A percentile compares a stretch with the other conserved stretches of the same genome.
These are phyloP conservation scores for Mesocricetus auratus DNA, from an alignment of 2,113 vertebrate genomes.

Conservation along the genomic window DNA sequence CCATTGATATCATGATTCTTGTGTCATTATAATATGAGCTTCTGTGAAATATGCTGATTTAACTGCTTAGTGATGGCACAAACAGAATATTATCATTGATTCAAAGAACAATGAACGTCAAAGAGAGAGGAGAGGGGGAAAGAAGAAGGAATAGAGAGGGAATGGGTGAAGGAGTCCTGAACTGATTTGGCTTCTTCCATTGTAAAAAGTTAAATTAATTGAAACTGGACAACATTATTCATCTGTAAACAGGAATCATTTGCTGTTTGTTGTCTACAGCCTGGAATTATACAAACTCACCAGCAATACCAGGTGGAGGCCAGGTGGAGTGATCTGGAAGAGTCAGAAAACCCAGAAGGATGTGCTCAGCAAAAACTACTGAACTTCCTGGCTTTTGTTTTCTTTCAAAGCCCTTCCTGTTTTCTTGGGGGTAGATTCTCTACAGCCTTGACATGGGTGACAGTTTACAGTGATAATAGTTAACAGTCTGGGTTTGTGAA, in stretches of 20 bases:
- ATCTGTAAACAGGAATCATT: neutral
- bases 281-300: neutral
- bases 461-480: neutral
- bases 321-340: neutral
- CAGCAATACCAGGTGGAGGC: neutral
- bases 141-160: neutral
- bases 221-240: neutral
- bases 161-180: neutral
- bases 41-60: neutral
- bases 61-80: neutral
- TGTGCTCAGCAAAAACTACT: neutral
- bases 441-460: neutral
- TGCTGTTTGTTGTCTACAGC: neutral
- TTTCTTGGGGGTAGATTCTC: neutral
- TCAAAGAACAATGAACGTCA: neutral
- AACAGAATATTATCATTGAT: neutral
- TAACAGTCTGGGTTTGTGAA: neutral
- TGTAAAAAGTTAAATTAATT: neutral
- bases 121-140: neutral
- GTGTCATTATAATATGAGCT: slow-evolving; percentile 8
- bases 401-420: neutral
- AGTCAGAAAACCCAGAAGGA: neutral
- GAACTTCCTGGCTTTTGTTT: neutral
- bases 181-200: neutral
- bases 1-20: slow-evolving; percentile 16